Evolutionary conservation across 2,113 vertebrate genomes (phyloP).

Genomic region (Microcebus ravelobensis): DNA sequence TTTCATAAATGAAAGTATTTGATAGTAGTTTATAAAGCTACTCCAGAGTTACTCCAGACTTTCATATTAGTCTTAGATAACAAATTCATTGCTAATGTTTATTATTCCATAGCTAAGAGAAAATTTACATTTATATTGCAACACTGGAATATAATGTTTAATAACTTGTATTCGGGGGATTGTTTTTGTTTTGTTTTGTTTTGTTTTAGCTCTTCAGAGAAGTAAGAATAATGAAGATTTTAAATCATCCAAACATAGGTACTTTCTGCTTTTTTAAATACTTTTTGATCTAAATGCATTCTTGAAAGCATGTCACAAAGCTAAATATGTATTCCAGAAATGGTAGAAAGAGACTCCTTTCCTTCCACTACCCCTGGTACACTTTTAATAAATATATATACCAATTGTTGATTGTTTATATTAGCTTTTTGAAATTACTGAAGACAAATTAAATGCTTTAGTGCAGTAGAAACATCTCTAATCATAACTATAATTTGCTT

Average conservation of each 20-base stretch:
- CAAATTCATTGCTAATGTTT: too few relatives aligned
- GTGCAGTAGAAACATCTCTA: conserved; percentile 4
- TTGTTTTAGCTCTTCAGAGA: conserved; percentile 97
- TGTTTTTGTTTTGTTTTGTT: conserved; percentile 63
- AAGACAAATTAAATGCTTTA: conserved; percentile 30
- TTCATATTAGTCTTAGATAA: conserved; percentile 11
- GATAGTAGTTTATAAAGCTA: neutral
- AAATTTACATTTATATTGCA: conserved; percentile 42
- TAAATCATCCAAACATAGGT: conserved; percentile 99
- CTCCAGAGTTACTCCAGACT: neutral
- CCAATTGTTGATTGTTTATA: neutral
- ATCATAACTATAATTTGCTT: neutral
- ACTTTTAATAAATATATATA: neutral
- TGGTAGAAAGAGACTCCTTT: neutral
- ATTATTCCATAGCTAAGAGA: conserved; percentile 1
- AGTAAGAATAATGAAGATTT: conserved; percentile 99
- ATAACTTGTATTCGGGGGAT: conserved; percentile 71
- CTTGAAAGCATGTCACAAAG: conserved; percentile 55
- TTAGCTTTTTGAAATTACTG: conserved; percentile 25
- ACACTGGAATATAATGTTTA: conserved; percentile 33
- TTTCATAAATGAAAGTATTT: conserved; percentile 2
- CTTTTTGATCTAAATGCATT: conserved; percentile 62
- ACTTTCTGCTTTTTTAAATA: conserved; percentile 74
- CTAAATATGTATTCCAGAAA: neutral
- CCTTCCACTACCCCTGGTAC: neutral